Percentiles rank a stretch among this genome's conserved stretches.
These are phyloP conservation scores for Acanthococcus lagerstroemiae DNA, from an alignment of 2,888 invertebrate genomes.

Conservation along the genomic window DNA sequence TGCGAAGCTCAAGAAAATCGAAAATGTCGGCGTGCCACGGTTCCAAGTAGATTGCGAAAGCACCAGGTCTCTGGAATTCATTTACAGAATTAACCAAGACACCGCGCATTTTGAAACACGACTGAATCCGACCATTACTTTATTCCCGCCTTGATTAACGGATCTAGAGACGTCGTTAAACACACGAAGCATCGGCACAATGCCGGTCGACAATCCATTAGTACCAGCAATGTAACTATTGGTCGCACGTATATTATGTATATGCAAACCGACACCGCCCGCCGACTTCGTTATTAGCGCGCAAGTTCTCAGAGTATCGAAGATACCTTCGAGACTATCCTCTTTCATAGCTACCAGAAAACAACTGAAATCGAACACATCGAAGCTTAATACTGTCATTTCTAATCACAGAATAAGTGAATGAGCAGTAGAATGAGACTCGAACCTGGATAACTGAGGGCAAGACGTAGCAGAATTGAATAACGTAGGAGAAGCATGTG, in stretches of 20 bases:
- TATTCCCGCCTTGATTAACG: conserved; percentile 96
- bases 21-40: conserved; percentile 98
- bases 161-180: conserved; percentile 93
- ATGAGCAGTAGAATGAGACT: too few relatives aligned
- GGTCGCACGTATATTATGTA: conserved; percentile 87
- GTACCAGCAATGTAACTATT: conserved; percentile 90
- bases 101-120: too few relatives aligned
- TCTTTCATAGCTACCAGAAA: conserved; percentile 88
- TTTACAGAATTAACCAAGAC: background rate
- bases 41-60: conserved; percentile 94
- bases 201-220: conserved; percentile 86
- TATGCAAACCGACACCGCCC: conserved; percentile 92
- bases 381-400: background rate
- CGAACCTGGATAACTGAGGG: conserved; percentile 77
- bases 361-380: conserved; percentile 51
- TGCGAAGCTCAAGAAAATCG: conserved; percentile 86
- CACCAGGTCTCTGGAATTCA: conserved; percentile 65
- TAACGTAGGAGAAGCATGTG: conserved; percentile 94
- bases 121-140: too few relatives aligned
- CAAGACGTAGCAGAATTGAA: conserved; percentile 87
- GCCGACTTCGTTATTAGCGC: conserved; percentile 94
- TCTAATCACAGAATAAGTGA: background rate
- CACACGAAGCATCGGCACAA: conserved; percentile 90
- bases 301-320: conserved; percentile 81
- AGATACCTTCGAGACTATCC: conserved; percentile 93